Conservation (phyloP, 2,888 invertebrate genomes). For the Megalurothrips usitatus region DNA sequence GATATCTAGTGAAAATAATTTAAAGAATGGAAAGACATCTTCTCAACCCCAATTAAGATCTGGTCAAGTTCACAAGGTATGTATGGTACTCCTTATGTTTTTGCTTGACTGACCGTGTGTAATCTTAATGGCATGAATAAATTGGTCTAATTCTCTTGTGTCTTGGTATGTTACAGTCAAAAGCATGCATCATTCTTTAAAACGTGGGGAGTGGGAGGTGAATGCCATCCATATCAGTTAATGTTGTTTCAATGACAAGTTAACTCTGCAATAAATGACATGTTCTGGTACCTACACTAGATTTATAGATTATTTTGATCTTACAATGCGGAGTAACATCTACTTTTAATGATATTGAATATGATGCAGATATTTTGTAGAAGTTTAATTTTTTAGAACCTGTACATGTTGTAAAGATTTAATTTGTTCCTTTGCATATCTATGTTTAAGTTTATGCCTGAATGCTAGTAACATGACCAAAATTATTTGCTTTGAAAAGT, state of each 20-base stretch:
- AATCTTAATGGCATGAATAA: background rate
- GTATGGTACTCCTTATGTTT: background rate
- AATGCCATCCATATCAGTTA: background rate
- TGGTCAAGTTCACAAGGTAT: background rate
- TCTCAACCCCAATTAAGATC: background rate
- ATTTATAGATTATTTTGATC: background rate
- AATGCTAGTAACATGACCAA: background rate
- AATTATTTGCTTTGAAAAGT: background rate
- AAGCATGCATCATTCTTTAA: background rate
- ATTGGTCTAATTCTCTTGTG: background rate
- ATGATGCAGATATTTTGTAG: background rate
- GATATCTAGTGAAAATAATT: constrained; percentile 14
- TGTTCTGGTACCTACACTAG: background rate
- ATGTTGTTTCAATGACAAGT: background rate
- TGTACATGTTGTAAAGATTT: background rate
- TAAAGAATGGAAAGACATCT: background rate
- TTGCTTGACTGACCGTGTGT: background rate
- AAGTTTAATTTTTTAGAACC: background rate
- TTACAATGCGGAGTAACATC: background rate
- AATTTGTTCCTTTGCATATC: background rate
- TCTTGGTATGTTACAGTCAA: constrained; percentile 1
- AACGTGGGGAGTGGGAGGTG: background rate
- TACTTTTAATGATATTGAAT: background rate
- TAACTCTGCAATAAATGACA: background rate
- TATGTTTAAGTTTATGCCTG: background rate